Base-by-base conservation (phyloP, 37 sponge, comb jelly and placozoan species). In the Amphimedon queenslandica region DNA sequence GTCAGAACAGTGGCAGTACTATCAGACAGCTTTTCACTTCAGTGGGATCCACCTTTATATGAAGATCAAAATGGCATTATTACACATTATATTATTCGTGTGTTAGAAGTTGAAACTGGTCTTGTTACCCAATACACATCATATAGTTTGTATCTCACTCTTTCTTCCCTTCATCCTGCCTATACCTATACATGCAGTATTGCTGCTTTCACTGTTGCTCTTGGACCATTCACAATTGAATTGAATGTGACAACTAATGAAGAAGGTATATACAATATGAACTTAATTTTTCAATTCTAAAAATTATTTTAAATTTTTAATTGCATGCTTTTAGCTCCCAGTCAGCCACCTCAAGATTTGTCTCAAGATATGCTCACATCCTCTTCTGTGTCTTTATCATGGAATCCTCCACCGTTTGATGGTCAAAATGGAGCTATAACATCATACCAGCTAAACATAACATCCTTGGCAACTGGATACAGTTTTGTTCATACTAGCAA, bases 261-360 rank as follows among this genome's bases (percentile, higher is more conserved):
- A 47, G 51, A 47, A 47, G 51, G 51, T 47, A 47, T 18, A 18
- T 8, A 18, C 8, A 8, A 13, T 8, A 47, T 47, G 13, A 47
- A n/a, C n/a, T n/a, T n/a, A n/a, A n/a, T n/a, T n/a, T n/a, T n/a
- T n/a, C n/a, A n/a, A n/a, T 13, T 13, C 8, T 18, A 47, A 47
- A 47, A 8, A 47, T 13, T 18, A 47, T 13, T 47, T 47, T 13
- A 47, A 8, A 47, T 47, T 13, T 47, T 47, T 47, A 18, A 18
- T 47, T 47, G 8, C 51, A 47, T 47, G n/a, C n/a, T n/a, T 47
- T 47, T 47, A 47, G 51, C 66, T 8, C 28, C 67, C 16, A 58
- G 40, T 55, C n/a, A n/a, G n/a, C 77, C 77, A 0, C 77, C 77
- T 55, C 57, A 43, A n/a, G 32, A 66, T 33, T 21, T 77, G 37